Conservation (phyloP, 2,113 vertebrate genomes). For the Cyanoderma ruficeps region DNA sequence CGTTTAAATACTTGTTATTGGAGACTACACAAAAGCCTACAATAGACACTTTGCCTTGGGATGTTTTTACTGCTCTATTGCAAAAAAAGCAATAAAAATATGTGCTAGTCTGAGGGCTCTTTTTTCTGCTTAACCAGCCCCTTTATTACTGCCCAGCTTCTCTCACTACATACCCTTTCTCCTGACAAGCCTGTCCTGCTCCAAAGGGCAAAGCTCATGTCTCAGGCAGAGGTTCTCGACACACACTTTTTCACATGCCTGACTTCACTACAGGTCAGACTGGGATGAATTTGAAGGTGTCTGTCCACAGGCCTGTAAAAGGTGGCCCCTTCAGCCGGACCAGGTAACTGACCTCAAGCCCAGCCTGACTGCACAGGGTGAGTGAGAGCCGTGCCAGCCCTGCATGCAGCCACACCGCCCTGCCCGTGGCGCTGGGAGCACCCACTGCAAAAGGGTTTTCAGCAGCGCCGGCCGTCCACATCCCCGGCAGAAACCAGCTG, state of each 20-base stretch:
- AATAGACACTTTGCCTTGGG: conserved; percentile 10
- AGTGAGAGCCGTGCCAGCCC: rapidly evolving
- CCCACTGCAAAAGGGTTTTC: neutral
- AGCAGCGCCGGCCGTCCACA: neutral
- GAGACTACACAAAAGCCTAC: conserved; percentile 14
- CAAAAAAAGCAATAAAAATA: neutral
- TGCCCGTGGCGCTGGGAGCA: neutral
- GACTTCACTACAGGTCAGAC: neutral
- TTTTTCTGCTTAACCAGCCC: conserved; percentile 9
- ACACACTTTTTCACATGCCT: neutral
- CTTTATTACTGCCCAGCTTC: neutral
- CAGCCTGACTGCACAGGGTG: rapidly evolving
- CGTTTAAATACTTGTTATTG: neutral
- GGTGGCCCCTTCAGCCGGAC: neutral
- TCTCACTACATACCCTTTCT: neutral
- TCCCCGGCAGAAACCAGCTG: neutral
- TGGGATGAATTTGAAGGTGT: neutral
- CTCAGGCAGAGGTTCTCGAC: neutral
- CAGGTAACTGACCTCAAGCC: neutral
- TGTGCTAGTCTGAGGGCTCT: neutral
- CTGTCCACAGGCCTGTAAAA: neutral
- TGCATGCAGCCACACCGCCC: neutral
- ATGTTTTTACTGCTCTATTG: conserved; percentile 15
- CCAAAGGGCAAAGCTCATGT: neutral
- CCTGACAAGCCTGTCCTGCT: neutral